phyloP scores from a whole-genome alignment of 2,113 vertebrate species.

The Phalacrocorax pelagicus region DNA sequence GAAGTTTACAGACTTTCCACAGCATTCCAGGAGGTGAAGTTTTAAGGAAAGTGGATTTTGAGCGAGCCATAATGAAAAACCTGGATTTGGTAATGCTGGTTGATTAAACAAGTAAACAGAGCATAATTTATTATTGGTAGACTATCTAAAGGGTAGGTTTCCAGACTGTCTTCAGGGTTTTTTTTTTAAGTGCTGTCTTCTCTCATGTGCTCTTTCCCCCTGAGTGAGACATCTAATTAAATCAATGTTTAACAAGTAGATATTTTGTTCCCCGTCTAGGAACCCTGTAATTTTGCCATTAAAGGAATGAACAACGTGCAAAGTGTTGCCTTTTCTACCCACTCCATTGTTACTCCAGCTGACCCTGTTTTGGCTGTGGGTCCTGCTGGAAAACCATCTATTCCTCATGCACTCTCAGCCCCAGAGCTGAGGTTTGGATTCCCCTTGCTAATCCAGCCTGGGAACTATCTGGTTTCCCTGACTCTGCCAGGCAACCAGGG shows the following conservation, averaged over 20 bases:
- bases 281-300: not conserved
- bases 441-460: not conserved
- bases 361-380: not conserved
- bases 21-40: not conserved
- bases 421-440: not conserved
- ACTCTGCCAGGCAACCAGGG: not conserved
- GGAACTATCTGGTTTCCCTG: not conserved
- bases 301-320: not conserved
- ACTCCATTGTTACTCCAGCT: not conserved
- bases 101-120: conserved; percentile 11
- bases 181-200: not conserved
- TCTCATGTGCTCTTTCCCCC: not conserved
- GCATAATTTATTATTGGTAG: not conserved
- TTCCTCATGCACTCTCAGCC: not conserved
- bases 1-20: not conserved
- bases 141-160: not conserved
- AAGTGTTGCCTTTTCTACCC: not conserved
- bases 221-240: not conserved
- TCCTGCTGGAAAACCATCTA: not conserved
- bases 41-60: not conserved
- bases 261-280: not conserved
- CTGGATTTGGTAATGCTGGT: rapidly evolving
- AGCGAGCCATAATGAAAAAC: not conserved
- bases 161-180: not conserved
- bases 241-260: not conserved